phyloP scores from a whole-genome alignment of 30 jellyfish, hydroid and myxozoan genomes.

The Catostylus mosaicus region DNA sequence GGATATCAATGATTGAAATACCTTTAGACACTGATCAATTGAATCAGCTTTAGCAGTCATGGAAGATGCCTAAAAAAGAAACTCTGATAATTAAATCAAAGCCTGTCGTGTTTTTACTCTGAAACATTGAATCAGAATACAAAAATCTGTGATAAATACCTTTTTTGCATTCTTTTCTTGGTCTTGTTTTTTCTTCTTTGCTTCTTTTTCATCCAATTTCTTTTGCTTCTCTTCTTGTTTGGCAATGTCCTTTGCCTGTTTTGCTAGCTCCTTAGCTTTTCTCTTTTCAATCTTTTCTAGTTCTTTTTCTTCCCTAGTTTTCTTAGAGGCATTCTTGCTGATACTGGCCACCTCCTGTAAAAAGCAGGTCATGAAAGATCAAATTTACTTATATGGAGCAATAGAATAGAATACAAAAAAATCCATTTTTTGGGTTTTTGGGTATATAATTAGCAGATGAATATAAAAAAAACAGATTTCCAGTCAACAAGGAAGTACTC shows the following conservation, averaged over 20 bases:
- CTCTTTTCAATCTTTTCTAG: constrained; percentile 19
- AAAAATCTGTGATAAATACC: too few species aligned
- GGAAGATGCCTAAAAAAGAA: constrained; percentile 45
- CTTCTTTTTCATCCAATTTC: constrained; percentile 47
- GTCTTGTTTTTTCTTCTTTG: constrained; percentile 43
- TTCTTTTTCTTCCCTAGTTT: constrained; percentile 10
- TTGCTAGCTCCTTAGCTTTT: constrained; percentile 52
- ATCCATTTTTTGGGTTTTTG: too few species aligned
- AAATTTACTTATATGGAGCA: too few species aligned
- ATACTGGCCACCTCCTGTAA: background rate
- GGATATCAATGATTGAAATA: background rate
- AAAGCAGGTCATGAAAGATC: background rate
- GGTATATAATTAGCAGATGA: too few species aligned
- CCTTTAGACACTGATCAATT: constrained; percentile 62
- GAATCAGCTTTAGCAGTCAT: constrained; percentile 67
- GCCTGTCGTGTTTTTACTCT: too few species aligned
- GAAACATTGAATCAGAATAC: too few species aligned
- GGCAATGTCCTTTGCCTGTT: constrained; percentile 59
- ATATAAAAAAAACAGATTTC: too few species aligned
- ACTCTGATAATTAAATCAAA: background rate
- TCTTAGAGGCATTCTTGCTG: background rate
- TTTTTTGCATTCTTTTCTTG: constrained; percentile 30
- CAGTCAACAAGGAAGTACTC: too few species aligned
- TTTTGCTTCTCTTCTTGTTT: constrained; percentile 48
- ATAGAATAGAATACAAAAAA: too few species aligned